A percentile compares a stretch with the other conserved stretches of the same genome.
These are phyloP conservation scores for Anadara kagoshimensis DNA, from an alignment of 1,140 invertebrate species.

Conservation along the genomic window DNA sequence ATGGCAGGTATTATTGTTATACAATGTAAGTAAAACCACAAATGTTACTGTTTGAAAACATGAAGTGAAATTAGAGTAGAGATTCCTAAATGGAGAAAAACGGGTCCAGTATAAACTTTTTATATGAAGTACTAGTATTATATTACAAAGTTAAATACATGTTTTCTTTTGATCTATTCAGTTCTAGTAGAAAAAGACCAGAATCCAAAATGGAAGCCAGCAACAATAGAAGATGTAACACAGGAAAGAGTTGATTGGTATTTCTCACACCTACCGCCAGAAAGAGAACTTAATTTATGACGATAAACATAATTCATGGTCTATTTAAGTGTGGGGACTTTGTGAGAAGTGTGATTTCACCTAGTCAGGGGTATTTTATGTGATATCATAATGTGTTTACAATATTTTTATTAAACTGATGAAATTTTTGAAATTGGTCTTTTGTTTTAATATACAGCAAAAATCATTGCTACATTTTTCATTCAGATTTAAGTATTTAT, in stretches of 20 bases:
- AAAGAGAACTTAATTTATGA: slow-evolving; percentile 74
- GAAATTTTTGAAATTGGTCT: not conserved
- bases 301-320: not conserved
- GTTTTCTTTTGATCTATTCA: no score
- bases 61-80: no score
- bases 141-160: no score
- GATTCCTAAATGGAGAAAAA: no score
- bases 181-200: slow-evolving; percentile 96
- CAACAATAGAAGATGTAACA: slow-evolving; percentile 82
- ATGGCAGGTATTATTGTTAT: no score
- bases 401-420: not conserved
- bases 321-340: not conserved
- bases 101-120: no score
- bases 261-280: slow-evolving; percentile 84
- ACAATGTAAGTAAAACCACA: no score
- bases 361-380: not conserved
- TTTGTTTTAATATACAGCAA: not conserved
- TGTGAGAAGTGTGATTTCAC: not conserved
- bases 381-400: not conserved
- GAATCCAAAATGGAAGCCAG: slow-evolving; percentile 92
- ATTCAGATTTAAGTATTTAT: no score
- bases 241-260: slow-evolving; percentile 83
- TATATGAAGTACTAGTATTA: no score
- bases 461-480: not conserved
- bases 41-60: no score